Conservation (phyloP, 2,888 invertebrate genomes). For the Trachelus troglodyta region DNA sequence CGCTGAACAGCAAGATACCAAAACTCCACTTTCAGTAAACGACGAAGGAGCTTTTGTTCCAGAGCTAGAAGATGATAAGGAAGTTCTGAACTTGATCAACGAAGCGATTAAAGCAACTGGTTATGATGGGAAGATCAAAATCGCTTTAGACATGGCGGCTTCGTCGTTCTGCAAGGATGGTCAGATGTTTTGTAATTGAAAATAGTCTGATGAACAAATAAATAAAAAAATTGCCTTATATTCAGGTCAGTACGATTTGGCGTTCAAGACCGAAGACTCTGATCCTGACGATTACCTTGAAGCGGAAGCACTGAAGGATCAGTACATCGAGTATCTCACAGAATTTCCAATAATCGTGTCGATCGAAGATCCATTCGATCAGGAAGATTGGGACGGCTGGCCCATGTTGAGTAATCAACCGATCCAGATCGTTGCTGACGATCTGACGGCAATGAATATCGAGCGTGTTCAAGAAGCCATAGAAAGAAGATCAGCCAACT, state of each 20-base stretch:
- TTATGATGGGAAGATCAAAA: conserved; percentile 53
- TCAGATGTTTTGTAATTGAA: conserved; percentile 19
- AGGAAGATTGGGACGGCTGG: conserved; percentile 60
- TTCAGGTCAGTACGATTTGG: conserved; percentile 54
- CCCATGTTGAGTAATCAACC: conserved; percentile 42
- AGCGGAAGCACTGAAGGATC: conserved; percentile 46
- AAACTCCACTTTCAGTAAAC: conserved; percentile 43
- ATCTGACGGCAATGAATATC: conserved; percentile 51
- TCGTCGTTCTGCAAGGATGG: conserved; percentile 55
- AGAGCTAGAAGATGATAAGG: conserved; percentile 49
- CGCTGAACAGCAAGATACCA: conserved; percentile 43
- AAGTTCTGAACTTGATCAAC: conserved; percentile 43
- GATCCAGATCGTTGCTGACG: conserved; percentile 54
- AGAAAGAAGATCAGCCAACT: conserved; percentile 50
- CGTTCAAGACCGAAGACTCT: conserved; percentile 55
- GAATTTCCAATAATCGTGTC: conserved; percentile 53
- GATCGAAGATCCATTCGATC: conserved; percentile 58
- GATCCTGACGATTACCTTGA: conserved; percentile 54
- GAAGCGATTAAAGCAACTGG: conserved; percentile 52
- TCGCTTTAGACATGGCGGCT: conserved; percentile 54
- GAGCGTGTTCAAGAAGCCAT: conserved; percentile 54
- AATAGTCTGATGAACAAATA: background rate
- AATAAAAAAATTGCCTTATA: background rate
- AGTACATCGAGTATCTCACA: conserved; percentile 45
- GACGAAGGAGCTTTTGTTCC: conserved; percentile 54